Conservation (phyloP, 2,113 vertebrate species). For the Struthidea cinerea region DNA sequence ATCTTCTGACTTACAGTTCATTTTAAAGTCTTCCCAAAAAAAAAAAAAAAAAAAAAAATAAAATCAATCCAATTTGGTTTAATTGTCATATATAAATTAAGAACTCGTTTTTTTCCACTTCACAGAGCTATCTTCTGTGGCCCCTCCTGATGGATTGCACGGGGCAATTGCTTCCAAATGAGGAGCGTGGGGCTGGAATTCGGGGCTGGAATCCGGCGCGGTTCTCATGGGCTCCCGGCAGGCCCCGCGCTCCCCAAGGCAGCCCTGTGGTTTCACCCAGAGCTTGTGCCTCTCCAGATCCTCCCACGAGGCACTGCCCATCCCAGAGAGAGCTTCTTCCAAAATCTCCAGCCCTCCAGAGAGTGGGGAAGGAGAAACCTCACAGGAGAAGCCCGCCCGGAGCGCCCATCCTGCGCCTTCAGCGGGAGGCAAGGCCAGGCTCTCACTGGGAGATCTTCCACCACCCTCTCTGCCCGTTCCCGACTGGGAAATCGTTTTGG, state of each 20-base stretch:
- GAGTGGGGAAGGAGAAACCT: neutral
- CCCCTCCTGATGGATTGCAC: conserved; percentile 5
- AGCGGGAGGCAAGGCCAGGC: neutral
- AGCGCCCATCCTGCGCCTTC: neutral
- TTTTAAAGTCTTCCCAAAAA: conserved; percentile 30
- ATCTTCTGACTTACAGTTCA: conserved; percentile 43
- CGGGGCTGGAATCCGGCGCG: neutral
- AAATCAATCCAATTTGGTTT: conserved; percentile 16
- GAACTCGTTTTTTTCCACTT: conserved; percentile 37
- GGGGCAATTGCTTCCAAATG: conserved; percentile 29
- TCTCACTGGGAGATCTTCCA: neutral
- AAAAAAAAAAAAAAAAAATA: neutral
- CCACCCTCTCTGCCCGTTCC: neutral
- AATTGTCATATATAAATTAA: conserved; percentile 50
- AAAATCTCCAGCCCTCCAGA: neutral
- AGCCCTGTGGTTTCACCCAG: neutral
- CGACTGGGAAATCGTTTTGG: neutral
- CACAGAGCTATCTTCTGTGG: conserved; percentile 2
- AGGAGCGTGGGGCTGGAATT: neutral
- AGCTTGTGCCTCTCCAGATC: neutral
- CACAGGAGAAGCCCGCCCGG: neutral
- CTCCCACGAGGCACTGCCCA: neutral
- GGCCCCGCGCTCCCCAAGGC: fast-evolving
- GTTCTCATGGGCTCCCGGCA: neutral
- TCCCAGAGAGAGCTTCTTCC: neutral